Percentiles rank a stretch among this genome's conserved stretches.
Conservation (phyloP, 2,797 vertebrate genomes). For the Sebastes nivosus region DNA sequence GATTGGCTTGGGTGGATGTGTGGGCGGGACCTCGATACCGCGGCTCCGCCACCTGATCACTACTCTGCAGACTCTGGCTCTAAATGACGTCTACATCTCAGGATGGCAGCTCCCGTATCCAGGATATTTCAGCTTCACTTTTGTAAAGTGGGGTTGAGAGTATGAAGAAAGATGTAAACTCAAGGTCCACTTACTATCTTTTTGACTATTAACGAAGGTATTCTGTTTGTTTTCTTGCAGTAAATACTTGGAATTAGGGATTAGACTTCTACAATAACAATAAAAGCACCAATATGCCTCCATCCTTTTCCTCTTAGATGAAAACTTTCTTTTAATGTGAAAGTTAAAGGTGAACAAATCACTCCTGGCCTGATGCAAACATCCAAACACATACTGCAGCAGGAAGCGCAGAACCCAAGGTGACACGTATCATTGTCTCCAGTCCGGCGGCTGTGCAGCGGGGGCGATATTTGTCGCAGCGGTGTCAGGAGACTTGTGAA, state of each 20-base stretch:
- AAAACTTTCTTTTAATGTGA: neutral
- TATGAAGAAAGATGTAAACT: no score
- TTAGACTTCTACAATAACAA: neutral
- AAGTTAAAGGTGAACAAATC: neutral
- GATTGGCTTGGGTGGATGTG: no score
- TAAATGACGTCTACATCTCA: no score
- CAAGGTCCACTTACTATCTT: no score
- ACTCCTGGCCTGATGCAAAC: neutral
- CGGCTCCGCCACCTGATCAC: no score
- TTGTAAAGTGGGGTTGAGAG: no score
- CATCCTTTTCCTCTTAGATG: neutral
- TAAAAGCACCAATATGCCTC: neutral
- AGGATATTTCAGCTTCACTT: no score
- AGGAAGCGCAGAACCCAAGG: conserved; percentile 37
- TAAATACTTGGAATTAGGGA: neutral
- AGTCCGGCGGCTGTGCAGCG: neutral
- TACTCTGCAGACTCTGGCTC: no score
- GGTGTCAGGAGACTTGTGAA: conserved; percentile 63
- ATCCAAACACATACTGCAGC: neutral
- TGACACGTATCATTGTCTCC: conserved; percentile 49
- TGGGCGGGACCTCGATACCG: no score
- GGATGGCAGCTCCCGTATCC: no score
- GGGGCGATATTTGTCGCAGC: conserved; percentile 34
- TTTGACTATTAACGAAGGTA: no score
- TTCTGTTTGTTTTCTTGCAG: neutral